A percentile compares a stretch with the other conserved stretches of the same genome.
Conservation (phyloP, 2,888 invertebrate genomes). For the Rotaria macrura region DNA sequence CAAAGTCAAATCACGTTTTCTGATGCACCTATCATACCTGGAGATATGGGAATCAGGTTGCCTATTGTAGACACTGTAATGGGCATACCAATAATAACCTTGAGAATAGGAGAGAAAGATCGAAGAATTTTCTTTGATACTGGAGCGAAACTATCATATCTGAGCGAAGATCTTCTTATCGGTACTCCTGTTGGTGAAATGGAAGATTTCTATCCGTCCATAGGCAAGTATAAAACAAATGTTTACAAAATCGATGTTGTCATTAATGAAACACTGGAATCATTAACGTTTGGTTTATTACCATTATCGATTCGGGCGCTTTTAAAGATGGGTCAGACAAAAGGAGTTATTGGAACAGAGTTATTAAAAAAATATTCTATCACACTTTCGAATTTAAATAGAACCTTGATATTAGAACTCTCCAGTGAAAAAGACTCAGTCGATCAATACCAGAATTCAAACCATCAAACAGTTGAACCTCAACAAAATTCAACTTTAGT, state of each 20-base stretch:
- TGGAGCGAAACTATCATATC: not conserved
- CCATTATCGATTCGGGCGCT: not conserved
- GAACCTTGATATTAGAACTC: not conserved
- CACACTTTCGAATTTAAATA: not conserved
- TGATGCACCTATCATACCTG: not conserved
- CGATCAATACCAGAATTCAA: not conserved
- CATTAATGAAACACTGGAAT: not conserved
- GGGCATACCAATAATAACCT: not conserved
- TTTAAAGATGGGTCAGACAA: not conserved
- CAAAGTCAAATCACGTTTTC: not conserved
- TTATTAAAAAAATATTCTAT: not conserved
- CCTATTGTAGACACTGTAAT: not conserved
- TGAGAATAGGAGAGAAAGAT: not conserved
- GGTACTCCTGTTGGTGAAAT: not conserved
- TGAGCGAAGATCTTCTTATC: not conserved
- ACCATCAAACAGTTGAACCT: not conserved
- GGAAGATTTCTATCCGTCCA: not conserved
- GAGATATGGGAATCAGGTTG: not conserved
- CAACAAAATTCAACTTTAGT: no score
- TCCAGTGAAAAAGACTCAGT: not conserved
- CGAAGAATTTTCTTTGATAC: not conserved
- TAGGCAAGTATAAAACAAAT: not conserved
- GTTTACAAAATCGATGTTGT: not conserved
- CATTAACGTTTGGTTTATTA: not conserved
- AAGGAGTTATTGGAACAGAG: not conserved